Evolutionary conservation across 2,888 invertebrate species (phyloP), one percentile per base, ranked within the genome.

Genomic region (Polyommatus icarus): DNA sequence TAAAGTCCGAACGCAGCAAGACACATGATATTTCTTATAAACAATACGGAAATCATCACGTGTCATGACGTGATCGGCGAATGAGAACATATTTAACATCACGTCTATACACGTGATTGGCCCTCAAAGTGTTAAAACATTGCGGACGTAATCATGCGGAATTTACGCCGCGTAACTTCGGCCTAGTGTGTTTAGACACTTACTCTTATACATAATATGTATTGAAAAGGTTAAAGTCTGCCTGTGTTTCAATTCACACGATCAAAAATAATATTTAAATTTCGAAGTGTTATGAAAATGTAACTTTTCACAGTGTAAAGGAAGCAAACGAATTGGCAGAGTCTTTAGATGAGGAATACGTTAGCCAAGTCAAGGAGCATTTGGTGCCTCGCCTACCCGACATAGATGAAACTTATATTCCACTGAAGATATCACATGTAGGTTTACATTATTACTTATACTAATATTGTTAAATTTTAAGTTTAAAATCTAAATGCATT

Each of bases 401-500:
- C 4, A 86, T 96, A 10, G 95, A 96, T 10, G 94, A 95, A 6
- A 92, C 95, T 0, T 92, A 92, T 80, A 94, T 96, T 77, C 94
- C 94, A 20, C 85, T 95, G 7, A 86, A 85, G 71, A 94, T 97
- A 76, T 92, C 95, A 3, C 92, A 95, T 84, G 96, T 96, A 90
- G 89, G 89, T 87, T 46, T 78, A 15, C 12, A 78, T 20, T 20
- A 71, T 78, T 78, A 7, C n/a, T 29, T 40, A 32, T 12, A 24
- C 75, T 61, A 12, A 46, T 46, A 10, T 46, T 46, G 46, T 46
- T 36, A 36, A 36, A 36, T 36, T 6, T 36, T 36, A 36, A 32
- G 32, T 5, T 32, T 3, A 32, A 32, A 32, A 36, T 36, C 46
- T 3, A 46, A 46, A 8, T 46, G 46, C 46, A 46, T 46, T 10